phyloP scores from a whole-genome alignment of 2,888 invertebrate species.

The Dryomyza anilis region DNA sequence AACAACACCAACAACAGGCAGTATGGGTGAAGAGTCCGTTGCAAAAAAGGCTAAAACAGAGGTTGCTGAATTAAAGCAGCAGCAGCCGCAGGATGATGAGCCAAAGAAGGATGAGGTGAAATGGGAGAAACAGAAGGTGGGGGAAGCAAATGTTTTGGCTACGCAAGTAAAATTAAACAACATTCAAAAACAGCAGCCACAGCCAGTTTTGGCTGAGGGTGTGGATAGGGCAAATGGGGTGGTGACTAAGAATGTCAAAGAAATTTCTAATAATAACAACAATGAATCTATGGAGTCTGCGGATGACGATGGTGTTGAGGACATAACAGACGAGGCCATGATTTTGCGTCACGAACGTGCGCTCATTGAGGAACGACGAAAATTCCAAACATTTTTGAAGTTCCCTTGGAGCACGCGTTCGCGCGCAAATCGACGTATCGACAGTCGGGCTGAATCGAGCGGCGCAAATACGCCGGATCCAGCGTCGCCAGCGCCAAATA shows the following conservation, averaged over 20 bases:
- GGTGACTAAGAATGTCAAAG: not conserved
- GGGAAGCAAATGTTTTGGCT: constrained; percentile 4
- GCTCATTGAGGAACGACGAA: constrained; percentile 74
- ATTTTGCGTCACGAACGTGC: constrained; percentile 73
- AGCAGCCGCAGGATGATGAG: not conserved
- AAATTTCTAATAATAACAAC: not conserved
- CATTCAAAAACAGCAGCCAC: not conserved
- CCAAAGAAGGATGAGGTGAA: too few species aligned
- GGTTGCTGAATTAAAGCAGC: not conserved
- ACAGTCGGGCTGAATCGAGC: constrained; percentile 72
- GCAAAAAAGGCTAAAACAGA: constrained; percentile 34
- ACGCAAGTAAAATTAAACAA: too few species aligned
- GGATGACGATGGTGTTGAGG: constrained; percentile 66
- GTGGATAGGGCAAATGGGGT: not conserved
- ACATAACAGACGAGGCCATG: constrained; percentile 78
- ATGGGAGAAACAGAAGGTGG: too few species aligned
- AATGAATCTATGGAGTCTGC: not conserved
- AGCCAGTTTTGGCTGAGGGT: not conserved
- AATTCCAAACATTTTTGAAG: constrained; percentile 62
- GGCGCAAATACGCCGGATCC: constrained; percentile 78
- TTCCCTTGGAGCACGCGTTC: constrained; percentile 62
- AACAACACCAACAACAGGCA: too few species aligned
- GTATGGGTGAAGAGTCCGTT: constrained; percentile 30
- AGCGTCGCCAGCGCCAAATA: constrained; percentile 65
- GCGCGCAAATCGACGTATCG: constrained; percentile 69